Base-by-base conservation (phyloP, 2,797 vertebrate species). In the Telmatherina bonti region DNA sequence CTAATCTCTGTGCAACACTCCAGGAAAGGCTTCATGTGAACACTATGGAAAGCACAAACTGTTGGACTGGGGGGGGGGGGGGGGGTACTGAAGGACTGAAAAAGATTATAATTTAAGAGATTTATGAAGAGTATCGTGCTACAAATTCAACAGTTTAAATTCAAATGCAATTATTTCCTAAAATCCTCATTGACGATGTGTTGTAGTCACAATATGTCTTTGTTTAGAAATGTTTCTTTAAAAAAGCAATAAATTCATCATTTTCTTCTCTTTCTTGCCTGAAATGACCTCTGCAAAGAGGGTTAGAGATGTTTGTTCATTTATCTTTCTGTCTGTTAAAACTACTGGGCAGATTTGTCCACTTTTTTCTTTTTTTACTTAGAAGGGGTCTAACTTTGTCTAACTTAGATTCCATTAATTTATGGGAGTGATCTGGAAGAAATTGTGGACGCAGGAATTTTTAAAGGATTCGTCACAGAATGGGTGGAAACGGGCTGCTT, bases 21-120 rank as follows among this genome's bases (percentile, higher is more conserved):
- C 10, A 51, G 47, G 22, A 62, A 62, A 13, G n/a, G 59, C 7
- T 31, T 30, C 29, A n/a, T 31, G 20, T 62, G 47, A 62, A 60
- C 10, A 9, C 58, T 30, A 36, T 10, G 38, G 18, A 10, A 45
- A 45, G 8, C 41, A 18, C 18, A 9, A 49, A 24, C n/a, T 54
- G 18, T 27, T 65, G 9, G 11, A 2, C 12, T 54, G 33, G 47
- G n/a, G n/a, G n/a, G n/a, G n/a, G n/a, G n/a, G n/a, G n/a, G n/a
- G n/a, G n/a, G n/a, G n/a, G n/a, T n/a, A n/a, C n/a, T n/a, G n/a
- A n/a, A n/a, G n/a, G 24, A 7, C 20, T 24, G 47, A 51, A 11
- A 24, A 7, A 51, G 12, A 24, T 18, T 10, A 6, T 6, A 45
- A 18, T 31, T 31, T 31, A 31, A 16, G 20, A 7, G 3, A 45